phyloP scores from a whole-genome alignment of 2,888 invertebrate species.

The Phorcus lineatus region DNA sequence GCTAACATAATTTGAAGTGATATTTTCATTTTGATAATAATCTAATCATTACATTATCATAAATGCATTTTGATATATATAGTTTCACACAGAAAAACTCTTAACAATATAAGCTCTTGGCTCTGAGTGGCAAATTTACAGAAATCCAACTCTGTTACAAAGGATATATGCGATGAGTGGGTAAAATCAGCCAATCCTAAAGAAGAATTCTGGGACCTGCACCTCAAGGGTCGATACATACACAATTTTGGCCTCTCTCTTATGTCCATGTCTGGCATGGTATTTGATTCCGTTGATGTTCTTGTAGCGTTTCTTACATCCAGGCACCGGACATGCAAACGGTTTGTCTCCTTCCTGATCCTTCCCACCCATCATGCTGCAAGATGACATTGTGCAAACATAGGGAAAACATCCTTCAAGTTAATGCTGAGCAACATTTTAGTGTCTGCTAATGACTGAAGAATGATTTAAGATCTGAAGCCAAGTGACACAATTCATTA shows the following conservation, averaged over 20 bases:
- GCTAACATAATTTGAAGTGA: not conserved
- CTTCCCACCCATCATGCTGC: slow-evolving; percentile 64
- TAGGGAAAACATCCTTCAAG: no score
- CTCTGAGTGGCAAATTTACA: not conserved
- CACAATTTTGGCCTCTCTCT: slow-evolving; percentile 87
- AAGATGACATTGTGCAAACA: not conserved
- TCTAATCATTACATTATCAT: no score
- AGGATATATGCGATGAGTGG: not conserved
- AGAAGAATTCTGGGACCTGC: no score
- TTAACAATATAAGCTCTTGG: no score
- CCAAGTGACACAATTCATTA: no score
- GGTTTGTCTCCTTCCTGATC: slow-evolving; percentile 82
- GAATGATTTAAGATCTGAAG: no score
- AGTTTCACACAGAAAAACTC: not conserved
- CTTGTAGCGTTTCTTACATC: slow-evolving; percentile 91
- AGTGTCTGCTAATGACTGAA: no score
- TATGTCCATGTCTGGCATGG: slow-evolving; percentile 90
- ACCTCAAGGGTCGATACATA: not conserved
- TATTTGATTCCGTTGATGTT: slow-evolving; percentile 92
- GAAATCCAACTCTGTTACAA: not conserved
- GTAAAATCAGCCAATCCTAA: not conserved
- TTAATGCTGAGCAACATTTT: no score
- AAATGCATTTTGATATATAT: no score
- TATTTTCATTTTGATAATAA: not conserved
- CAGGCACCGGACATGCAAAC: slow-evolving; percentile 89